phyloP scores from a whole-genome alignment of 1,140 invertebrate genomes.

The Tetragnatha versicolor region DNA sequence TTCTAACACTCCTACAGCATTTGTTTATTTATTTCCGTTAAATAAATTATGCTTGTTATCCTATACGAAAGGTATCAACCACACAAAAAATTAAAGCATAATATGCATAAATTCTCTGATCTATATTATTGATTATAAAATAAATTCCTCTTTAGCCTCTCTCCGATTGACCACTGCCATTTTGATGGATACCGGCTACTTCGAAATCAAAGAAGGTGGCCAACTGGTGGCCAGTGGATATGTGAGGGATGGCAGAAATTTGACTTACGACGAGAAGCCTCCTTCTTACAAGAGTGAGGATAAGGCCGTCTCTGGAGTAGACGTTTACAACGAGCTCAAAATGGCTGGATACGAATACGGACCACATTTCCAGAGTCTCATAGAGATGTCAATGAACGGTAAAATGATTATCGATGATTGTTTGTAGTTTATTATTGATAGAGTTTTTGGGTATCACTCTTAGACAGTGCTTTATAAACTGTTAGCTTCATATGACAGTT shows the following conservation, averaged over 20 bases:
- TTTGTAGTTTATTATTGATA: not conserved
- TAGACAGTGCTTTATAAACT: too few species aligned
- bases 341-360: constrained; percentile 70
- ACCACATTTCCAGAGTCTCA: constrained; percentile 66
- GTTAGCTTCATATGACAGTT: too few species aligned
- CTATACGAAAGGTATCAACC: too few species aligned
- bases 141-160: too few species aligned
- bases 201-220: constrained; percentile 30
- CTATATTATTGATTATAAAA: too few species aligned
- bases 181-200: not conserved
- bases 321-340: constrained; percentile 69
- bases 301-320: constrained; percentile 51
- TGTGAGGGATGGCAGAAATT: not conserved
- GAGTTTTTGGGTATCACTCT: too few species aligned
- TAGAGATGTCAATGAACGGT: constrained; percentile 41
- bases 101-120: too few species aligned
- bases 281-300: not conserved
- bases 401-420: not conserved
- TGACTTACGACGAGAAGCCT: not conserved
- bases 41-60: too few species aligned
- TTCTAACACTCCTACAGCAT: too few species aligned
- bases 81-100: too few species aligned
- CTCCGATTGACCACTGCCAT: too few species aligned
- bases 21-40: too few species aligned
- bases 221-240: constrained; percentile 9